A percentile compares a stretch with the other conserved stretches of the same genome.
phyloP scores from a whole-genome alignment of 2,113 vertebrate species.

The Lepus europaeus region DNA sequence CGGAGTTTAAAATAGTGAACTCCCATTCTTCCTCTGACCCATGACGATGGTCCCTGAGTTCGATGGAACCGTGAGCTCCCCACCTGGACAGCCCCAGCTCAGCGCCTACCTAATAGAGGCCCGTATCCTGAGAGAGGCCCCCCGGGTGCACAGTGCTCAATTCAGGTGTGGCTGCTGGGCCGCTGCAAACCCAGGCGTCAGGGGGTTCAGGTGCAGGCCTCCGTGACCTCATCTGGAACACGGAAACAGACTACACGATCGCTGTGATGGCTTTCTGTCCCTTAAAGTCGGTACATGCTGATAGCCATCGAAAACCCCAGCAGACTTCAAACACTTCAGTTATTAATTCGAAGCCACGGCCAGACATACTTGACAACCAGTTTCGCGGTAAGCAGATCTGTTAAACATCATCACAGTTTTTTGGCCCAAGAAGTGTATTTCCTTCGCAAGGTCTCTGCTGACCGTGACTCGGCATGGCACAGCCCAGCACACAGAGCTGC shows the following conservation, averaged over 20 bases:
- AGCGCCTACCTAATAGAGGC: neutral
- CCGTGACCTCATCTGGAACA: neutral
- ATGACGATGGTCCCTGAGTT: neutral
- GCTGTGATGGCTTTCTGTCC: neutral
- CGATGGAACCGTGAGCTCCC: conserved; percentile 39
- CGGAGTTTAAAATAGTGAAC: conserved; percentile 49
- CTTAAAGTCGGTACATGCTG: neutral
- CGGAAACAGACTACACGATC: neutral
- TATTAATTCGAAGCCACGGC: neutral
- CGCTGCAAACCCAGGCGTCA: neutral
- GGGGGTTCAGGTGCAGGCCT: neutral
- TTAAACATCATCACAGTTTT: neutral
- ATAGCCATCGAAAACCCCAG: neutral
- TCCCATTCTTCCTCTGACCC: neutral
- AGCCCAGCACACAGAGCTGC: neutral
- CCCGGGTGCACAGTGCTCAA: neutral
- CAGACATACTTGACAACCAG: neutral
- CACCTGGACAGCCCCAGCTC: conserved; percentile 64
- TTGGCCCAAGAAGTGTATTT: neutral
- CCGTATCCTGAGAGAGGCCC: neutral
- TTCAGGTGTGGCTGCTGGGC: rapidly evolving
- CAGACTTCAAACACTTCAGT: neutral
- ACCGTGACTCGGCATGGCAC: neutral
- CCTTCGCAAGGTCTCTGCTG: neutral
- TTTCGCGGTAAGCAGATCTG: conserved; percentile 14